Base-by-base conservation (phyloP, 2,113 vertebrate genomes). In the Gymnobelideus leadbeateri region DNA sequence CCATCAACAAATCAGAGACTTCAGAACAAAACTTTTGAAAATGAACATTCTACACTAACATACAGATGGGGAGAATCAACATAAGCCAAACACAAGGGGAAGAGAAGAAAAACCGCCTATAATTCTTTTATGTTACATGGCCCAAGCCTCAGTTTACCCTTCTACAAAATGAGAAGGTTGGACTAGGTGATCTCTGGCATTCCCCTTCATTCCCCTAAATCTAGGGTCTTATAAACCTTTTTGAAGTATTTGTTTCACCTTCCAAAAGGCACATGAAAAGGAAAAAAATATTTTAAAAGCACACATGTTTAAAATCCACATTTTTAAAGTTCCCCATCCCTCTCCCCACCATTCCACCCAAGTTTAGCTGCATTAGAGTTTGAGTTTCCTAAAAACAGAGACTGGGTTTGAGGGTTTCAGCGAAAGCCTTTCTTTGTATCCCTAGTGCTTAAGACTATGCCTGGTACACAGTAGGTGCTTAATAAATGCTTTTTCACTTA, bases 361-460 rank as follows among this genome's bases (percentile, higher is more conserved):
- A 91, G 51, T 77, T 93, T 52, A 93, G 89, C 23, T 93, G 57
- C 53, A 43, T 54, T 31, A 23, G 84, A 93, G 52, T 96, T 94
- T 68, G 31, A 68, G 31, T 97, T 97, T n/a, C n/a, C 1, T 77
- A 12, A 77, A 21, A 77, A 8, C 68, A 43, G 16, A 21, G n/a
- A 12, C 16, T 77, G 5, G 1, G 68, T 77, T 77, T 31, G 57
- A 28, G 28, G 2, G 55, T 26, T 57, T 57, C 10, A 8, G 57
- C 28, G 31, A 14, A 28, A 11, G 28, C 3, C 68, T n/a, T 77
- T 77, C 16, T 77, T 77, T 77, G 16, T 43, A 77, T 21, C n/a
- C 31, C 37, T 77, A 21, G 16, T 21, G 37, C 19, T 43, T 84
- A 84, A 37, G n/a, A 84, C 37, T 43, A 43, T 84, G 7, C 5